Percentiles rank a stretch among this genome's conserved stretches.
These are phyloP conservation scores for Chaetogeoica ovagalla DNA, from an alignment of 2,888 invertebrate genomes.

Conservation along the genomic window DNA sequence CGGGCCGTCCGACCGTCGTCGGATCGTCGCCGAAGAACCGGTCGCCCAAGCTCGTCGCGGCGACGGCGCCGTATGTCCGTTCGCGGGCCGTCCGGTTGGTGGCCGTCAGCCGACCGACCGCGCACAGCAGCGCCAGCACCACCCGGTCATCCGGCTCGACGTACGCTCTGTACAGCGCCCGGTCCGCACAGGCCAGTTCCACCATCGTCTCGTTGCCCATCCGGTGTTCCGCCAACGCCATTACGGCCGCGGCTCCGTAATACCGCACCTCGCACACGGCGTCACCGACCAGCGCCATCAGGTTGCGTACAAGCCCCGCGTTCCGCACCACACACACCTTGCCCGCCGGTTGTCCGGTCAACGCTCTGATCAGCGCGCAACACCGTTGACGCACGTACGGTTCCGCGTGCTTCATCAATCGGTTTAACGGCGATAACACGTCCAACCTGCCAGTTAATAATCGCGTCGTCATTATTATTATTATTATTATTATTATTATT, in stretches of 20 bases:
- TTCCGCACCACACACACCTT: not conserved
- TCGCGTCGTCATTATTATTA: too few species aligned
- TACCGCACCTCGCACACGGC: slow-evolving; percentile 7
- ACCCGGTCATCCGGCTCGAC: slow-evolving; percentile 6
- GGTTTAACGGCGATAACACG: not conserved
- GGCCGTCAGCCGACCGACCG: not conserved
- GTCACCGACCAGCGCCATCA: not conserved
- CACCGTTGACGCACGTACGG: slow-evolving; percentile 23
- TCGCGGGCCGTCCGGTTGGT: not conserved
- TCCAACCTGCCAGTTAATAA: not conserved
- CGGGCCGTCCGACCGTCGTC: not conserved
- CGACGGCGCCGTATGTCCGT: not conserved
- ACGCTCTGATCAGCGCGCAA: slow-evolving; percentile 1
- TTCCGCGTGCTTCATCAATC: not conserved
- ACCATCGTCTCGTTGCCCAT: slow-evolving; percentile 11
- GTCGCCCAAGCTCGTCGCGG: not conserved
- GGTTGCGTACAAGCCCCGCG: not conserved
- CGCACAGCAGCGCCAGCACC: not conserved
- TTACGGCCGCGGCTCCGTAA: not conserved
- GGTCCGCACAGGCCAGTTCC: not conserved
- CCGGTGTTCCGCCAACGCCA: slow-evolving; percentile 13
- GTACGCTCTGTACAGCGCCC: not conserved
- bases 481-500: too few species aligned
- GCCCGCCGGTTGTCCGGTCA: slow-evolving; percentile 11
- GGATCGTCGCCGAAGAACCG: not conserved